phyloP scores from a whole-genome alignment of 1,140 invertebrate genomes.

The Diachasmimorpha longicaudata region DNA sequence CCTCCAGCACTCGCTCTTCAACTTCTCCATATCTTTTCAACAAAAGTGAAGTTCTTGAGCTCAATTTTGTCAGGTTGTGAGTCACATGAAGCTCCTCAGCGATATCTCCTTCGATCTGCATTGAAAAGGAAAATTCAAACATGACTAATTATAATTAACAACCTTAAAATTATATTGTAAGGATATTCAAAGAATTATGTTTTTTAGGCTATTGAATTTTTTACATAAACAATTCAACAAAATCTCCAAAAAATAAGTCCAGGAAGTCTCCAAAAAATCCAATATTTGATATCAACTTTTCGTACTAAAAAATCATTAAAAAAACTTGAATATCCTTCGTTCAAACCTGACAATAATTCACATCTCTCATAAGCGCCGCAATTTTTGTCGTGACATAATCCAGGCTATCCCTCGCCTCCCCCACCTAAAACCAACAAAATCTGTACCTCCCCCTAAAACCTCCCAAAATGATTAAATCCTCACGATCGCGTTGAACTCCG shows the following conservation, averaged over 20 bases:
- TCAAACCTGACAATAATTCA: constrained; percentile 22
- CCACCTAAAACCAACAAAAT: constrained; percentile 35
- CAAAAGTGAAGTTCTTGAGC: constrained; percentile 32
- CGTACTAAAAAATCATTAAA: not conserved
- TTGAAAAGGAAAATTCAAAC: not conserved
- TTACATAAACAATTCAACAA: too few species aligned
- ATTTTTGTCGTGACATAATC: constrained; percentile 41
- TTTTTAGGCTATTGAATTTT: too few species aligned
- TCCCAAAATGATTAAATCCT: constrained; percentile 9
- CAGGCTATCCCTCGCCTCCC: constrained; percentile 41
- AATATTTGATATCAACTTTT: too few species aligned
- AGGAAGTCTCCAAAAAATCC: too few species aligned
- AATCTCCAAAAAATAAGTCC: too few species aligned
- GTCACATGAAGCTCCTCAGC: constrained; percentile 47
- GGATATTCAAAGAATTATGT: too few species aligned
- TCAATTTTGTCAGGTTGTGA: constrained; percentile 45
- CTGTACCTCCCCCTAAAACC: too few species aligned
- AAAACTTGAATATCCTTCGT: not conserved
- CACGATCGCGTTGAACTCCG: constrained; percentile 42
- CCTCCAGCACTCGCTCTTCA: constrained; percentile 51
- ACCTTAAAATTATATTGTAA: too few species aligned
- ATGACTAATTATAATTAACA: too few species aligned
- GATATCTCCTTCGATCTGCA: constrained; percentile 50
- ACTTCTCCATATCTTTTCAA: constrained; percentile 37
- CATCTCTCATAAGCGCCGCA: constrained; percentile 45